These are phyloP conservation scores for Burhinus bistriatus DNA, from an alignment of 2,113 vertebrate species.

Conservation along the genomic window DNA sequence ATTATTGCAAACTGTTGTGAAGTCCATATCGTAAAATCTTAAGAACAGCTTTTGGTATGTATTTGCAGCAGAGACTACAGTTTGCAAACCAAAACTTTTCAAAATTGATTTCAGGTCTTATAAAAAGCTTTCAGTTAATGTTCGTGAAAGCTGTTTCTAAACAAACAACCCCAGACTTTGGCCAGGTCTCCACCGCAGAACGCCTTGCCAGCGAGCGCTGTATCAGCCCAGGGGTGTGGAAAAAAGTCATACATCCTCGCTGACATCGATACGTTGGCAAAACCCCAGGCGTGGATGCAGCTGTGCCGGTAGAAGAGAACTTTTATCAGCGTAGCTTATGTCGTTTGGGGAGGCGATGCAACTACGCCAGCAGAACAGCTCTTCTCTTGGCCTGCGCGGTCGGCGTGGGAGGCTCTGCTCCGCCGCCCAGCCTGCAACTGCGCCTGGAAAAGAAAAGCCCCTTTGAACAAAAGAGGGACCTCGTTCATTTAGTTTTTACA, in stretches of 20 bases:
- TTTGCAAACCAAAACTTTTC: neutral
- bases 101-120: neutral
- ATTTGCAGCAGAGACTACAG: neutral
- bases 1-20: neutral
- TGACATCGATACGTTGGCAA: constrained; percentile 33
- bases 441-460: neutral
- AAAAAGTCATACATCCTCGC: neutral
- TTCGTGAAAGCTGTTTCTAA: neutral
- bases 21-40: neutral
- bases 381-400: neutral
- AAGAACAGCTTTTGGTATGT: neutral
- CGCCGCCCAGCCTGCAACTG: neutral
- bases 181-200: neutral
- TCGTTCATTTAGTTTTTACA: neutral
- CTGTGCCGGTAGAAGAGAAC: constrained; percentile 14
- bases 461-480: neutral
- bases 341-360: constrained; percentile 28
- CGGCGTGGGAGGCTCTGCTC: neutral
- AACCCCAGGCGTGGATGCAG: constrained; percentile 45
- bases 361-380: neutral
- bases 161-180: constrained; percentile 34
- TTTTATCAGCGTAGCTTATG: neutral
- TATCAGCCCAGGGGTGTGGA: constrained; percentile 47
- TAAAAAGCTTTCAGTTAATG: neutral
- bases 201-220: neutral